A percentile compares a stretch with the other conserved stretches of the same genome.
Evolutionary conservation across 2,888 invertebrate species (phyloP).

Genomic region (Acrobasis repandana): DNA sequence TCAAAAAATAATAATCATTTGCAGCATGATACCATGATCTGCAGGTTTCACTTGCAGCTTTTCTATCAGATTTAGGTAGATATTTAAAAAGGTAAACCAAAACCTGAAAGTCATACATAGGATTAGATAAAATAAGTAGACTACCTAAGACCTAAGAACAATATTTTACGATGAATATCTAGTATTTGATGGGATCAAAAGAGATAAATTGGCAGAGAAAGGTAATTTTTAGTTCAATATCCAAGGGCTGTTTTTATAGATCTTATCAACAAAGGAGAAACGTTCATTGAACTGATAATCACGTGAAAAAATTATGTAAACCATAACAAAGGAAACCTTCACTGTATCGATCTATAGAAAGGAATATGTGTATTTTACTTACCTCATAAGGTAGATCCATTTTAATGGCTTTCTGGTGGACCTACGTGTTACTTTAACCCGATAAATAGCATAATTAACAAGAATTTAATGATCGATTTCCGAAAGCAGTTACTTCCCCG

Average conservation of each 20-base stretch:
- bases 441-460: constrained; percentile 1
- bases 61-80: constrained; percentile 85
- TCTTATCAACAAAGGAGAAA: constrained; percentile 31
- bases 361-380: constrained; percentile 32
- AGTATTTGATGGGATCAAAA: not conserved
- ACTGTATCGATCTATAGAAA: constrained; percentile 3
- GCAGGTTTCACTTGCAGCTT: constrained; percentile 85
- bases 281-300: constrained; percentile 40
- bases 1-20: constrained; percentile 82
- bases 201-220: not conserved
- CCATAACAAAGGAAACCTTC: constrained; percentile 53
- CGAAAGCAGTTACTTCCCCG: not conserved
- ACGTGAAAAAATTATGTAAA: constrained; percentile 66
- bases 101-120: constrained; percentile 70
- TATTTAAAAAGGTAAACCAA: constrained; percentile 85
- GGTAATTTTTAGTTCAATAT: not conserved
- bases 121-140: too few species aligned
- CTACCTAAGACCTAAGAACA: too few species aligned
- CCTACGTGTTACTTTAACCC: constrained; percentile 1
- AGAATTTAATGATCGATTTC: not conserved
- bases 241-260: constrained; percentile 10
- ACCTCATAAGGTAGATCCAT: constrained; percentile 75
- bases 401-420: constrained; percentile 26
- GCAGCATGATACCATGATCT: constrained; percentile 86
- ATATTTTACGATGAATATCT: too few species aligned